A percentile compares a stretch with the other conserved stretches of the same genome.
Evolutionary conservation across 2,113 vertebrate genomes (phyloP).

Genomic region (Hippocampus mohnikei): DNA sequence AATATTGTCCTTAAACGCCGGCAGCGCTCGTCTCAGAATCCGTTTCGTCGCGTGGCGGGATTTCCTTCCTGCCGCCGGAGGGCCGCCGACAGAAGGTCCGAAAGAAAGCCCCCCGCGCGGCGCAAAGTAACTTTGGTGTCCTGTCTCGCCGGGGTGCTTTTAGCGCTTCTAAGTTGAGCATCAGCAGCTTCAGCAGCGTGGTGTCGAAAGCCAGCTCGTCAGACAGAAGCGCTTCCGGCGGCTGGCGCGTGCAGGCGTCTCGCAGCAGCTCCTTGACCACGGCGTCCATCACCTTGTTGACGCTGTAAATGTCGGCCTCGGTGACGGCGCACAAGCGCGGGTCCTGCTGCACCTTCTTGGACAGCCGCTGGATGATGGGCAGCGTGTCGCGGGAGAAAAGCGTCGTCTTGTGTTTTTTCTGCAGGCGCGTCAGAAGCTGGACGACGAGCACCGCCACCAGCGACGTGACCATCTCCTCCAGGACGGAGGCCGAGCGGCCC

Average conservation of each 20-base stretch:
- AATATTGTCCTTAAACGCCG: neutral
- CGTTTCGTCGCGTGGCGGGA: neutral
- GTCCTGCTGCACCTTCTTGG: slow-evolving; percentile 2
- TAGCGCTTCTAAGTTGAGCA: neutral
- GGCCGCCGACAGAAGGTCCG: neutral
- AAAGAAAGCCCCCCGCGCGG: neutral
- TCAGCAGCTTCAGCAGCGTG: neutral
- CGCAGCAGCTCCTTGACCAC: neutral
- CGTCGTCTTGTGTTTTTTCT: neutral
- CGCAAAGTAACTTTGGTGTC: neutral
- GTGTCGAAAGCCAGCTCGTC: neutral
- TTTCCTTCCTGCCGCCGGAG: neutral
- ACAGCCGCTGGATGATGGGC: slow-evolving; percentile 1
- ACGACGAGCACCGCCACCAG: neutral
- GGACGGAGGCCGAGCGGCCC: neutral
- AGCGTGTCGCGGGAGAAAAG: slow-evolving; percentile 1
- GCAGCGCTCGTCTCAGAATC: neutral
- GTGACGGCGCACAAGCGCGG: neutral
- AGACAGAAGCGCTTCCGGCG: neutral
- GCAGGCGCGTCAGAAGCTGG: neutral
- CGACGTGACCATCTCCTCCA: slow-evolving; percentile 2
- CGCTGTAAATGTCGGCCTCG: neutral
- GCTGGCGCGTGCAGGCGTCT: too few relatives aligned
- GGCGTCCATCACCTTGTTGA: neutral
- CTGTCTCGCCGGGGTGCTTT: neutral